A percentile compares a stretch with the other conserved stretches of the same genome.
Evolutionary conservation across 1,140 invertebrate species (phyloP).

Genomic region (Phymastichus coffea): DNA sequence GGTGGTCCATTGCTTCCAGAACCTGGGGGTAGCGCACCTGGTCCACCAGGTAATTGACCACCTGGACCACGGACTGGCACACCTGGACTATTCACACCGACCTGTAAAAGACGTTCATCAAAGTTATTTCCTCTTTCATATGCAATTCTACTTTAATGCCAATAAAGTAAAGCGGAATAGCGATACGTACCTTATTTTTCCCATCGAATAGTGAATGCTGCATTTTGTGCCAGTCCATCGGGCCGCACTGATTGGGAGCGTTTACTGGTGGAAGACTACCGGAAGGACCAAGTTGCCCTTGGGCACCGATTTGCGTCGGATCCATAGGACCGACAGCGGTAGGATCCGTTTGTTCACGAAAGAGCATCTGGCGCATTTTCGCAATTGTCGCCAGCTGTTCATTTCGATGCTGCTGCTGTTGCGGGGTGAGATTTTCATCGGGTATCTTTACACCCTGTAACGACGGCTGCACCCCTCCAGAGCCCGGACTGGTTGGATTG

Average conservation of each 20-base stretch:
- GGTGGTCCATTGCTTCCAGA: constrained; percentile 51
- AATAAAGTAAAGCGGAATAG: not conserved
- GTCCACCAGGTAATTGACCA: not conserved
- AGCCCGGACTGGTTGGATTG: constrained; percentile 56
- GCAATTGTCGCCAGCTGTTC: constrained; percentile 87
- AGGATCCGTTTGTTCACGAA: constrained; percentile 72
- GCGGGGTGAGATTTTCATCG: constrained; percentile 94
- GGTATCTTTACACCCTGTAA: constrained; percentile 84
- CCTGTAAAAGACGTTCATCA: constrained; percentile 22
- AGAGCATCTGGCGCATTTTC: constrained; percentile 90
- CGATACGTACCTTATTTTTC: constrained; percentile 53
- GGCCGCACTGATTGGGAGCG: constrained; percentile 58
- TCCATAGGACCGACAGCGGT: constrained; percentile 42
- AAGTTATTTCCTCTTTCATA: no score
- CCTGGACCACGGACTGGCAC: constrained; percentile 9
- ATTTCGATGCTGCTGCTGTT: constrained; percentile 90
- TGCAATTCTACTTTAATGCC: no score
- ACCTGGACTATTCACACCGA: constrained; percentile 27
- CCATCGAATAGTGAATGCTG: constrained; percentile 82
- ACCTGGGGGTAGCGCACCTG: constrained; percentile 32
- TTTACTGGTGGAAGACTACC: constrained; percentile 49
- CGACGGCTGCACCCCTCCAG: constrained; percentile 61
- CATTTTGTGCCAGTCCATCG: constrained; percentile 85
- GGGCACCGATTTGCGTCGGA: constrained; percentile 46
- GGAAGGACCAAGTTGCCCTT: constrained; percentile 42